Percentiles rank a stretch among this genome's conserved stretches.
These are phyloP conservation scores for Rugalucina vietnamica DNA, from an alignment of 2,888 invertebrate genomes.

Conservation along the genomic window DNA sequence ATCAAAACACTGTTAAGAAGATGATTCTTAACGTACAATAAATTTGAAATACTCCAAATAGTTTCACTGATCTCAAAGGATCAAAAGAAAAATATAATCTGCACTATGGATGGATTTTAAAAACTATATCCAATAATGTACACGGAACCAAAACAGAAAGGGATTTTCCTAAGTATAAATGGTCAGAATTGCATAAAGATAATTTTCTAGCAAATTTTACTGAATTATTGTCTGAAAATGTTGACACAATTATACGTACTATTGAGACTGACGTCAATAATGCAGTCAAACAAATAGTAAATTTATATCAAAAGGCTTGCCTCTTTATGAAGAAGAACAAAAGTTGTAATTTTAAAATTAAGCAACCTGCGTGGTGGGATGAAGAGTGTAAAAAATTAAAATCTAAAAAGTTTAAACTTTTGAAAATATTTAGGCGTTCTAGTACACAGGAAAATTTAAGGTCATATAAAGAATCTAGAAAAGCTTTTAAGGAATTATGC, in stretches of 20 bases:
- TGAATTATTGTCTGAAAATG: not conserved
- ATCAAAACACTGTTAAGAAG: no score
- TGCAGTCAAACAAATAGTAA: not conserved
- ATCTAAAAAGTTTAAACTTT: not conserved
- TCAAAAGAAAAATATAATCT: no score
- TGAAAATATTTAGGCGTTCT: not conserved
- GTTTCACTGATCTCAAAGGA: no score
- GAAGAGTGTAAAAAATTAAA: not conserved
- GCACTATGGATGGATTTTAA: no score
- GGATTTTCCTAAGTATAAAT: not conserved
- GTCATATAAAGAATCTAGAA: not conserved
- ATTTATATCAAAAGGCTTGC: not conserved
- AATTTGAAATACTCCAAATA: no score
- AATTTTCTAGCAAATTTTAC: not conserved
- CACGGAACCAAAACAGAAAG: not conserved
- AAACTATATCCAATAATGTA: not conserved
- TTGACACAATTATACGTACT: not conserved
- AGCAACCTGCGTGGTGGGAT: slow-evolving; percentile 5
- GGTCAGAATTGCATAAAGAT: not conserved
- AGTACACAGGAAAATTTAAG: not conserved
- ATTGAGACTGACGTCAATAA: not conserved
- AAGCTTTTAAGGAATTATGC: not conserved
- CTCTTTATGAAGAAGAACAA: not conserved
- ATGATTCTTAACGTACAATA: no score
- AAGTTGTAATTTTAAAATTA: not conserved